Evolutionary conservation across 2,888 invertebrate genomes (phyloP).

Genomic region (Sylvicola fuscatus): DNA sequence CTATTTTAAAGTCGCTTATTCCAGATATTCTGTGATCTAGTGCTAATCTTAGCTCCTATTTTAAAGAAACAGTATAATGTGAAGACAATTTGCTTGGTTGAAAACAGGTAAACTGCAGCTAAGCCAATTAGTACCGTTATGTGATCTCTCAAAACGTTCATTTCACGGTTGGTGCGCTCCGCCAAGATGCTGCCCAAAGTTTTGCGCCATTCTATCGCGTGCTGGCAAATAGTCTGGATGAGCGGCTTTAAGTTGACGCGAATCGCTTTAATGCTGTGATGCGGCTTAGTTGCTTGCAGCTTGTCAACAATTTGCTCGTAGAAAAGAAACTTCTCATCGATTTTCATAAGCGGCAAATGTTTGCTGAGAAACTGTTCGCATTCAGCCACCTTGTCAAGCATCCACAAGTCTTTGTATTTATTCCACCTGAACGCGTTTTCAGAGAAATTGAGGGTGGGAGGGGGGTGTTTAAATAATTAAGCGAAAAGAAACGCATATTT

Average conservation of each 20-base stretch:
- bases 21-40: slow-evolving; percentile 59
- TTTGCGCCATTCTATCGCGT: slow-evolving; percentile 62
- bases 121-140: slow-evolving; percentile 34
- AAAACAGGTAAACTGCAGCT: slow-evolving; percentile 1
- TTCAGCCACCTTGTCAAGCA: slow-evolving; percentile 46
- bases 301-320: slow-evolving; percentile 57
- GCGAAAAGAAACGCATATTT: background rate
- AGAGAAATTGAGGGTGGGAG: background rate
- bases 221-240: slow-evolving; percentile 43
- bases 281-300: slow-evolving; percentile 33
- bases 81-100: background rate
- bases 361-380: slow-evolving; percentile 60
- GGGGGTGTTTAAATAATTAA: slow-evolving; percentile 1
- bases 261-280: slow-evolving; percentile 44
- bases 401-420: slow-evolving; percentile 55
- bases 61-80: slow-evolving; percentile 7
- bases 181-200: slow-evolving; percentile 49
- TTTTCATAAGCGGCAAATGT: slow-evolving; percentile 35
- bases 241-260: slow-evolving; percentile 55
- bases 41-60: slow-evolving; percentile 34
- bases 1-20: slow-evolving; percentile 60
- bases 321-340: slow-evolving; percentile 70
- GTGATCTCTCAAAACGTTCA: slow-evolving; percentile 43
- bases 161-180: slow-evolving; percentile 40
- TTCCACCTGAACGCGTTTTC: slow-evolving; percentile 34